These are phyloP conservation scores for Halictus ligatus DNA, from an alignment of 2,888 invertebrate species.

Conservation along the genomic window DNA sequence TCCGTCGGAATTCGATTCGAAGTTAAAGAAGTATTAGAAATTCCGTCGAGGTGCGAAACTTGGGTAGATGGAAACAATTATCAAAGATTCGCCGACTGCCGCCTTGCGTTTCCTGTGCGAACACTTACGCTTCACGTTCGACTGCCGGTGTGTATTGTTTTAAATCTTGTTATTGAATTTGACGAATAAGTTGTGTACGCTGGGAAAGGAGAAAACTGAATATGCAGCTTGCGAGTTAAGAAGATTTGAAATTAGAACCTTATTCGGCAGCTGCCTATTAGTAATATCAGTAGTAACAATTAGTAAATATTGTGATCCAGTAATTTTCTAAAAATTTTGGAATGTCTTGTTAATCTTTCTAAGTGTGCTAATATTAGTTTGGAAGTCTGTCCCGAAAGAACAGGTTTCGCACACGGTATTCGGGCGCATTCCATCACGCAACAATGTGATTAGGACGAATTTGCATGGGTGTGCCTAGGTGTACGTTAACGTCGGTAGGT, in stretches of 20 bases:
- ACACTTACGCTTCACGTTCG: background rate
- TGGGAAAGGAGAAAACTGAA: background rate
- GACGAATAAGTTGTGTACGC: background rate
- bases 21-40: conserved; percentile 4
- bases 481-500: conserved; percentile 8
- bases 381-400: conserved; percentile 8
- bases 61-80: conserved; percentile 25
- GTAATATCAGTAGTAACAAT: too few relatives aligned
- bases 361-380: background rate
- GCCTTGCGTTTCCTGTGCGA: background rate
- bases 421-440: conserved; percentile 39
- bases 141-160: background rate
- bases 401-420: conserved; percentile 33
- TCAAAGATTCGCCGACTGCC: background rate
- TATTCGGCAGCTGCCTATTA: background rate
- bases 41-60: background rate
- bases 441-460: conserved; percentile 53
- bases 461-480: conserved; percentile 4
- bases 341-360: background rate
- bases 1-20: background rate
- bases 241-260: background rate
- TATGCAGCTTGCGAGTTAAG: background rate
- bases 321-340: background rate
- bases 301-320: background rate
- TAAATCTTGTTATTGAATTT: background rate